phyloP scores from a whole-genome alignment of 64 coral and sea anemone genomes.

The Anthopleura sola region DNA sequence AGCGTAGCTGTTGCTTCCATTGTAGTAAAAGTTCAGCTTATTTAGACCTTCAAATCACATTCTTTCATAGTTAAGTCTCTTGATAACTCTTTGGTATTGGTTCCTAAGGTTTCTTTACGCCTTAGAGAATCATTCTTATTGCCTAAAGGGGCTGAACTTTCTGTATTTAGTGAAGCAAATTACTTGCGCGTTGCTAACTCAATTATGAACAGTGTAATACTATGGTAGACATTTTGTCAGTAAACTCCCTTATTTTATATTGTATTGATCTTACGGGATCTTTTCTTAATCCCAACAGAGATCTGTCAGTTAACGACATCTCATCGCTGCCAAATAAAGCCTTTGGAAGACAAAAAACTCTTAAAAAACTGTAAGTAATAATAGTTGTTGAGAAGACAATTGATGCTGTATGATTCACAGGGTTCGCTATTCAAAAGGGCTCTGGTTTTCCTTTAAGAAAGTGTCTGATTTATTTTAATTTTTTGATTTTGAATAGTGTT shows the following conservation, averaged over 20 bases:
- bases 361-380: conserved; percentile 67
- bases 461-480: neutral
- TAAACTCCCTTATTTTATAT: neutral
- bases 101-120: neutral
- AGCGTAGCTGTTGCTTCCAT: neutral
- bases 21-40: neutral
- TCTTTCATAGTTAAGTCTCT: neutral
- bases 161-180: neutral
- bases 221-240: neutral
- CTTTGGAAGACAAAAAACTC: conserved; percentile 32
- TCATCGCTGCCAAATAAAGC: conserved; percentile 25
- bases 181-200: neutral
- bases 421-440: neutral
- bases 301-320: conserved; percentile 53
- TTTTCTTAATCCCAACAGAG: conserved; percentile 25
- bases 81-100: neutral
- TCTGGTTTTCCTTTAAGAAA: neutral
- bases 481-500: neutral
- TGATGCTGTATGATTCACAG: neutral
- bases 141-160: neutral
- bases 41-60: neutral
- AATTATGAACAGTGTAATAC: neutral
- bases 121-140: neutral
- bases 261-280: neutral
- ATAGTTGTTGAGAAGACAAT: neutral